Conservation (phyloP, 2,888 invertebrate genomes). For the Harpalus rufipes region DNA sequence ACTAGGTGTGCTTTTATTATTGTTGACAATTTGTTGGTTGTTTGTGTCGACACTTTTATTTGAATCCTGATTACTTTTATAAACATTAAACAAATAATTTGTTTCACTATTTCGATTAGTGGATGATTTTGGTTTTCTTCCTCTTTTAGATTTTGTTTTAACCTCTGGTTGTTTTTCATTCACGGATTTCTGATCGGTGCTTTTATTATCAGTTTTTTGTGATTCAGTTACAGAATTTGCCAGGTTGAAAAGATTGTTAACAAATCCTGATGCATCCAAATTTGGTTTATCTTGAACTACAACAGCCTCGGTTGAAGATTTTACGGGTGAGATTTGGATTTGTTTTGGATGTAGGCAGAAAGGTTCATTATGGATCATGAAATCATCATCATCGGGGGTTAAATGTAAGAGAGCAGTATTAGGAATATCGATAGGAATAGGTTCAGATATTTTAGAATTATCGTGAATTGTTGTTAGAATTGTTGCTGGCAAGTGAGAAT, state of each 20-base stretch:
- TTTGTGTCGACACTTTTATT: slow-evolving; percentile 32
- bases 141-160: slow-evolving; percentile 19
- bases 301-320: not conserved
- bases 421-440: slow-evolving; percentile 56
- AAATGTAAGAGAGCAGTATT: slow-evolving; percentile 55
- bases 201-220: slow-evolving; percentile 26
- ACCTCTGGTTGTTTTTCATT: slow-evolving; percentile 28
- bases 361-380: slow-evolving; percentile 25
- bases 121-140: slow-evolving; percentile 14
- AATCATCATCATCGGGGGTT: slow-evolving; percentile 59
- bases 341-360: not conserved
- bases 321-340: not conserved
- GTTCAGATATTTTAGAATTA: slow-evolving; percentile 37
- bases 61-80: slow-evolving; percentile 51
- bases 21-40: slow-evolving; percentile 21
- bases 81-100: slow-evolving; percentile 55
- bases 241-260: slow-evolving; percentile 7
- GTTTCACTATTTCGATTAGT: slow-evolving; percentile 38
- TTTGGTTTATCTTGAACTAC: slow-evolving; percentile 8
- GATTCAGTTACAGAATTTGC: not conserved
- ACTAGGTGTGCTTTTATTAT: slow-evolving; percentile 8
- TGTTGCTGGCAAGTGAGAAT: not conserved
- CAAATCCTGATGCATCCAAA: slow-evolving; percentile 14
- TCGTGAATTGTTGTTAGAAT: not conserved
- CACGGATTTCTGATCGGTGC: not conserved